Evolutionary conservation across 1,140 invertebrate genomes (phyloP), one percentile per base, ranked within the genome.

Genomic region (Lasaia peninsularis): DNA sequence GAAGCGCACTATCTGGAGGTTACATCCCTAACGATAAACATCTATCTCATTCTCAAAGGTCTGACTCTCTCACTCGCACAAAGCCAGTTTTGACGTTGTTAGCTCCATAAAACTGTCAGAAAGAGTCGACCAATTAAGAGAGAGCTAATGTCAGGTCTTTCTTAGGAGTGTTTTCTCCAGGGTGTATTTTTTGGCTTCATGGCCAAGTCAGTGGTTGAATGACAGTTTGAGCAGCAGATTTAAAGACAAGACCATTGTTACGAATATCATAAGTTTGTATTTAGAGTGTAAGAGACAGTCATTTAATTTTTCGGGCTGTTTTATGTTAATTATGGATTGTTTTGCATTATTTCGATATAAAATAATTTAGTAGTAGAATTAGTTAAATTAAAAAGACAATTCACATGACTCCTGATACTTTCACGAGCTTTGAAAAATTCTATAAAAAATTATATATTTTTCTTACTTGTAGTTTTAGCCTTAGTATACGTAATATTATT

Each of bases 401-500:
- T 84, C 78, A 78, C 79, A 71, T 86, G 74, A 81, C 68, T 77
- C 71, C 73, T 71, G 78, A 78, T 75, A 78, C 74, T 85, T 80
- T 80, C 80, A 86, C 74, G 81, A 86, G 81, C 82, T 86, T 88
- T 86, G 71, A 78, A 75, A 81, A 71, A 77, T 81, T 85, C 82
- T 81, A 65, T 71, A 76, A 78, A 74, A 77, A 82, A 71, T 70
- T 85, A 84, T 85, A 83, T 86, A 86, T 86, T 86, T 85, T 86
- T 86, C 76, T 84, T 86, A 86, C 83, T 83, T 73, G 69, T 86
- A 86, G 71, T 61, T 73, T 12, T 84, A 84, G 80, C 52, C 28
- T 61, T 82, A 82, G 79, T 56, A 57, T 68, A 73, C 73, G 60
- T 70, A 69, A 58, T 58, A 49, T 67, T 64, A 58, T 68, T 37